Evolutionary conservation across 2,797 vertebrate genomes (phyloP).

Genomic region (Coranthus polyacanthus): DNA sequence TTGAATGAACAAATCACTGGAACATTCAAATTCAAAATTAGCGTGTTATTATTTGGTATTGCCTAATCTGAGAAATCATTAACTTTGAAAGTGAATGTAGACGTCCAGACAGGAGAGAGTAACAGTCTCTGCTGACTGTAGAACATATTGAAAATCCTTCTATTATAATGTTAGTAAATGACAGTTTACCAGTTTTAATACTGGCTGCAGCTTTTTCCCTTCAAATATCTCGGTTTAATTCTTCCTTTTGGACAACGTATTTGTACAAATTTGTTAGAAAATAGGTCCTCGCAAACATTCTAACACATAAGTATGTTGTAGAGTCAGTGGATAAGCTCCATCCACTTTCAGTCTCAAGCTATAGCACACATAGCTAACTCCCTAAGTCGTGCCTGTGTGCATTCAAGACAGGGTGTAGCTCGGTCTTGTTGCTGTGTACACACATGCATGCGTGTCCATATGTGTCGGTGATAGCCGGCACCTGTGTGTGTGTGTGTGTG

Average conservation of each 20-base stretch:
- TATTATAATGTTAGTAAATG: no score
- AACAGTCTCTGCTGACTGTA: no score
- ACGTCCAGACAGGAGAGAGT: no score
- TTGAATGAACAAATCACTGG: no score
- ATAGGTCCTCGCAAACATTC: no score
- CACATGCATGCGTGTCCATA: slow-evolving; percentile 35
- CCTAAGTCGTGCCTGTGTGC: slow-evolving; percentile 36
- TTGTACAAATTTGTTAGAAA: not conserved
- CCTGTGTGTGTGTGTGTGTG: slow-evolving; percentile 41
- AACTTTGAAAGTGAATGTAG: no score
- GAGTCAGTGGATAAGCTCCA: slow-evolving; percentile 25
- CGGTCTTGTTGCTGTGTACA: slow-evolving; percentile 43
- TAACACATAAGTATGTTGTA: not conserved
- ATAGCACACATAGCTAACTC: slow-evolving; percentile 26
- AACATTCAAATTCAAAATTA: no score
- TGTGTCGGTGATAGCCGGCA: slow-evolving; percentile 32
- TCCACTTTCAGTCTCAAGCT: slow-evolving; percentile 22
- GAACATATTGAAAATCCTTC: no score
- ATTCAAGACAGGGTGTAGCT: slow-evolving; percentile 49
- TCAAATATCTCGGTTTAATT: not conserved
- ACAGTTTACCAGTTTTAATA: no score
- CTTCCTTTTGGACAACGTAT: not conserved
- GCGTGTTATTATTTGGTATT: no score
- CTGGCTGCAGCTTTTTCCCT: no score
- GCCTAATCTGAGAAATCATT: no score